Evolutionary conservation across 2,888 invertebrate species (phyloP).

Genomic region (Alloscopus bannaensis): DNA sequence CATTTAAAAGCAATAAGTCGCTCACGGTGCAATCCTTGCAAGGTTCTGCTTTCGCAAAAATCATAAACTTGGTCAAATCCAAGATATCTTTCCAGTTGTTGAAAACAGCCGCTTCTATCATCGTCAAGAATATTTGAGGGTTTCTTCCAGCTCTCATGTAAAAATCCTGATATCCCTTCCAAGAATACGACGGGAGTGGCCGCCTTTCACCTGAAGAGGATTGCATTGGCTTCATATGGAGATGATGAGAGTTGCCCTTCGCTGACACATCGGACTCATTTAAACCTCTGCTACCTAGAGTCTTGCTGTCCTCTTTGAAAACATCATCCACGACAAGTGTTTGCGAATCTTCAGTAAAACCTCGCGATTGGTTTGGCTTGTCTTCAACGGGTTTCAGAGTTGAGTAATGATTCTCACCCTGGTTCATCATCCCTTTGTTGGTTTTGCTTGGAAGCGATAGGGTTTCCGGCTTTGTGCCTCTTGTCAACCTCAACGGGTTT

Average conservation of each 20-base stretch:
- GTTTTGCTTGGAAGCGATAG: not conserved
- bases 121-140: constrained; percentile 24
- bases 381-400: constrained; percentile 11
- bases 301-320: too few relatives aligned
- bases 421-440: constrained; percentile 8
- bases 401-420: not conserved
- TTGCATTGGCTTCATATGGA: too few relatives aligned
- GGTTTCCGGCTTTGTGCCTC: not conserved
- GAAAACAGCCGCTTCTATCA: constrained; percentile 41
- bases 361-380: too few relatives aligned
- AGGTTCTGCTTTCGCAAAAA: not conserved
- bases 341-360: too few relatives aligned
- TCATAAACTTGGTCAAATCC: constrained; percentile 24
- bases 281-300: too few relatives aligned
- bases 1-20: too few relatives aligned
- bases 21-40: not conserved
- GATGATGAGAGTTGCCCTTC: too few relatives aligned
- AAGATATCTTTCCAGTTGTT: constrained; percentile 43
- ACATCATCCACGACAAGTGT: too few relatives aligned
- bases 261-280: too few relatives aligned
- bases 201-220: too few relatives aligned
- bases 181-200: too few relatives aligned
- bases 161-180: constrained; percentile 25
- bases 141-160: constrained; percentile 24
- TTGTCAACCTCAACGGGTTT: constrained; percentile 15